Evolutionary conservation across 2,113 vertebrate species (phyloP).

Genomic region (Okapia johnstoni): DNA sequence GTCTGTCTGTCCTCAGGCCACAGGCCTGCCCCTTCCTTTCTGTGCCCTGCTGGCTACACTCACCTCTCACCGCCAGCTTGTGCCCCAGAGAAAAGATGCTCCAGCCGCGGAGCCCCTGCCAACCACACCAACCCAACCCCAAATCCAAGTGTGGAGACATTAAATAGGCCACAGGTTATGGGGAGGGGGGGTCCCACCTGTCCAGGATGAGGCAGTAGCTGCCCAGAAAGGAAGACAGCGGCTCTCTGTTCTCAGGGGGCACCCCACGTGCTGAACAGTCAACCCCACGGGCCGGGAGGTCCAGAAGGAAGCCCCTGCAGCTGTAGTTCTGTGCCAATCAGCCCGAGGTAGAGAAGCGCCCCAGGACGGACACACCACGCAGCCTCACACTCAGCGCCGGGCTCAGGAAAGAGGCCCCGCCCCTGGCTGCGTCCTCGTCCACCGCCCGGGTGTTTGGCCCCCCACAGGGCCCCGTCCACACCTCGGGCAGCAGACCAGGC

Average conservation of each 20-base stretch:
- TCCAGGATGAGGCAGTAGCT: neutral
- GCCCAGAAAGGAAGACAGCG: neutral
- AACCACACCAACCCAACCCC: neutral
- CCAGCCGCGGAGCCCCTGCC: neutral
- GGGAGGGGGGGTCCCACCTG: neutral
- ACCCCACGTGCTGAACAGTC: neutral
- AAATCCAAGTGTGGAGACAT: neutral
- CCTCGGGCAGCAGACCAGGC: neutral
- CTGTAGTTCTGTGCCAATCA: neutral
- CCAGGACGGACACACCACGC: no score
- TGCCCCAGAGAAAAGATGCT: neutral
- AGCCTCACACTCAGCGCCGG: neutral
- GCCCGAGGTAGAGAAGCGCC: neutral
- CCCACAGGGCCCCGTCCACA: neutral
- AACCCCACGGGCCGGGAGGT: neutral
- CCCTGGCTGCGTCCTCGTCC: neutral
- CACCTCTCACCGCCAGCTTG: neutral
- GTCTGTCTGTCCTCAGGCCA: neutral
- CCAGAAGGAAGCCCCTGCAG: neutral
- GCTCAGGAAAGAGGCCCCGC: neutral
- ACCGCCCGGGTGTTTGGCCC: neutral
- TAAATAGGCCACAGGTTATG: neutral
- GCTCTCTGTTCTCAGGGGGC: neutral
- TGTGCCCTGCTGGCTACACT: neutral
- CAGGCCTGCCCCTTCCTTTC: neutral